Evolutionary conservation across 1,140 invertebrate species (phyloP), one percentile per base, ranked within the genome.

Genomic region (Penaeus chinensis): DNA sequence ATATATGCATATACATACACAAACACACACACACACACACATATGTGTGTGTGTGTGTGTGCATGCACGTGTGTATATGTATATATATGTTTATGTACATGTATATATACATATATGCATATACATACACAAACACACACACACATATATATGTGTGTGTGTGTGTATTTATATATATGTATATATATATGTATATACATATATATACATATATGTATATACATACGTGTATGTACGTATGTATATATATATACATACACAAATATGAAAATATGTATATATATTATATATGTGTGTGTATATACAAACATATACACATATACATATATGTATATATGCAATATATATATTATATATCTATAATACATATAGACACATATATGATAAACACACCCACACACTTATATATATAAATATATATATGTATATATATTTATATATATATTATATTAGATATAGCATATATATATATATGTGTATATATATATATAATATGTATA

Each of bases 401-500:
- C n/a, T 22, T 71, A 8, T 69, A 69, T 69, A 69, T 69, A 69
- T 69, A 69, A 8, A 69, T 69, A 69, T 69, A 69, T 69, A 69
- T 69, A 69, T 69, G 13, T 69, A 69, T 69, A 69, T 69, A 69
- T 69, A 69, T 69, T 8, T 69, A 69, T 69, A 69, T 69, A 69
- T 69, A 69, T 69, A 32, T 32, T 32, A 32, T 32, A 32, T 32
- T 32, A 32, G 1, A 32, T 32, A 32, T 32, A 2, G 7, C 37
- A 42, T 42, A 42, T 8, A 42, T 42, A 42, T 42, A 42, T 42
- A 42, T 42, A 8, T 42, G 4, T 42, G 4, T 42, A 42, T 42
- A 42, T 42, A 42, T 8, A 42, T 42, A 42, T 42, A 42, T 42
- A 42, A 22, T 69, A 69, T 69, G 22, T 69, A 69, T 69, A 22